These are phyloP conservation scores for Melinaea menophilus DNA, from an alignment of 2,888 invertebrate species.

Conservation along the genomic window DNA sequence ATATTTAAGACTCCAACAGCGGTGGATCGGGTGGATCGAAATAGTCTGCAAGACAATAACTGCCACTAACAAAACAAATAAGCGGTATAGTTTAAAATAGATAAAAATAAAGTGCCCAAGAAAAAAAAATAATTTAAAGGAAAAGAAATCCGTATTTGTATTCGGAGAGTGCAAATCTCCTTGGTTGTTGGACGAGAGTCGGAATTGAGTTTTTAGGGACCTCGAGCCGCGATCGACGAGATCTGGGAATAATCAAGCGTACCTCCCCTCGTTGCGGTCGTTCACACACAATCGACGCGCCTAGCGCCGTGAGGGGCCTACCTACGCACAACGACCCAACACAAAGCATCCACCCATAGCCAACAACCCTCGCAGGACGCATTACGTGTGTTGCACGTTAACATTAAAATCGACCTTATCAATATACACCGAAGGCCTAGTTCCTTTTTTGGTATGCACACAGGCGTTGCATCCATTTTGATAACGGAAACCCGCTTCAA, in stretches of 20 bases:
- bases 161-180: slow-evolving; percentile 47
- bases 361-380: slow-evolving; percentile 48
- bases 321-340: slow-evolving; percentile 66
- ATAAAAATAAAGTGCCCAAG: slow-evolving; percentile 10
- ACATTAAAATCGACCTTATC: slow-evolving; percentile 39
- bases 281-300: slow-evolving; percentile 73
- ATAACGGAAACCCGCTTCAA: slow-evolving; percentile 38
- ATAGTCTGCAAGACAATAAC: slow-evolving; percentile 12
- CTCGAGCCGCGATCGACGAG: slow-evolving; percentile 65
- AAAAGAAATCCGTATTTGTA: slow-evolving; percentile 56
- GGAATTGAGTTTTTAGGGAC: slow-evolving; percentile 59
- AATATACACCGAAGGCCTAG: slow-evolving; percentile 24
- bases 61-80: slow-evolving; percentile 16
- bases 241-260: slow-evolving; percentile 69
- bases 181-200: slow-evolving; percentile 34
- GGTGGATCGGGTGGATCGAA: slow-evolving; percentile 4
- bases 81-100: slow-evolving; percentile 12
- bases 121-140: slow-evolving; percentile 34
- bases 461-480: slow-evolving; percentile 51
- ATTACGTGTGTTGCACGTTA: slow-evolving; percentile 41
- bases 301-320: slow-evolving; percentile 58
- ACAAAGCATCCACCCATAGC: slow-evolving; percentile 69
- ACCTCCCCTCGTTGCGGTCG: slow-evolving; percentile 72
- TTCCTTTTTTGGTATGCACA: slow-evolving; percentile 34
- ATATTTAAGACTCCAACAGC: slow-evolving; percentile 4